Percentiles rank a stretch among this genome's conserved stretches.
Evolutionary conservation across 2,888 invertebrate genomes (phyloP).

Genomic region (Trypoxylon attenuatum): DNA sequence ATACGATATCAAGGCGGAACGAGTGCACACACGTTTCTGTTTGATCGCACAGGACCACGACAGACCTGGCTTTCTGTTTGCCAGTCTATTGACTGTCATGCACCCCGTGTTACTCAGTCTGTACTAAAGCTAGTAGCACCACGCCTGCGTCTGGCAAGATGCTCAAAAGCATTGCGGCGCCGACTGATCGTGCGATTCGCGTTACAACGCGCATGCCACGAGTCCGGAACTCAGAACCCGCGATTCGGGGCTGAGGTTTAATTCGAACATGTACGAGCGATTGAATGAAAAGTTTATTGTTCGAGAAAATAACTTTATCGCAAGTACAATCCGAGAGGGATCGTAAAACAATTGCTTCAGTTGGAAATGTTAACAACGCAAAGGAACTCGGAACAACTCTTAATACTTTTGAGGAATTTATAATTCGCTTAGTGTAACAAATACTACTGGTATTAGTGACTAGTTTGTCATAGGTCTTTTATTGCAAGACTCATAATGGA

Average conservation of each 20-base stretch:
- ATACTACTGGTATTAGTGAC: too few relatives aligned
- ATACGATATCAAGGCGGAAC: constrained; percentile 40
- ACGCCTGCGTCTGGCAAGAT: constrained; percentile 56
- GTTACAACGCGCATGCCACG: constrained; percentile 33
- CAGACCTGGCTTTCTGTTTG: constrained; percentile 60
- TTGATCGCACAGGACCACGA: constrained; percentile 32
- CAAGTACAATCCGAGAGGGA: too few relatives aligned
- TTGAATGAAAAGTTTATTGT: too few relatives aligned
- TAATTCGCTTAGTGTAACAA: too few relatives aligned
- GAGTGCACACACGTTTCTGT: constrained; percentile 44
- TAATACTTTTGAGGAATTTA: too few relatives aligned
- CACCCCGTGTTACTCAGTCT: constrained; percentile 59
- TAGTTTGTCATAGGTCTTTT: too few relatives aligned
- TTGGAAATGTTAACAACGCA: too few relatives aligned
- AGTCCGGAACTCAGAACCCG: constrained; percentile 1
- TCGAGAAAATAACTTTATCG: too few relatives aligned
- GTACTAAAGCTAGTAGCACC: constrained; percentile 46
- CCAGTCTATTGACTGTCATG: constrained; percentile 64
- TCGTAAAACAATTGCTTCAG: too few relatives aligned
- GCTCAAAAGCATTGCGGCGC: constrained; percentile 35
- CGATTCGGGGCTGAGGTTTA: constrained; percentile 23
- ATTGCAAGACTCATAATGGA: too few relatives aligned
- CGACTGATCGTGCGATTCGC: constrained; percentile 14
- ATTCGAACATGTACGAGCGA: background rate
- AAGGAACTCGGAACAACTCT: too few relatives aligned